Conservation (phyloP, 53 echinoderm and acorn worm genomes). For the Antedon mediterranea region DNA sequence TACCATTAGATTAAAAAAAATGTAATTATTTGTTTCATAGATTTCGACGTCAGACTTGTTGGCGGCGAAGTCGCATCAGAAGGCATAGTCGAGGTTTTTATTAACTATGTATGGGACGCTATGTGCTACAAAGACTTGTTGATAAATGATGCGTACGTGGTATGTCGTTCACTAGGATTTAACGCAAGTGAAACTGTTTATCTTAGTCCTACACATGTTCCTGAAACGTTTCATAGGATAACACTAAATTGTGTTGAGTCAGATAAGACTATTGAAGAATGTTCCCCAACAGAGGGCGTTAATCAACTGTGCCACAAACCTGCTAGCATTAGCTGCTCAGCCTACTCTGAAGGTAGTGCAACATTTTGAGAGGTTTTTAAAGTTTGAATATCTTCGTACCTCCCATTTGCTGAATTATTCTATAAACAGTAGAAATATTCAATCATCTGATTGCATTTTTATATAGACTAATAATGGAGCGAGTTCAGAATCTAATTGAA, state of each 20-base stretch:
- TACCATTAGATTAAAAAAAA: too few species aligned
- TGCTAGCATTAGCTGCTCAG: background rate
- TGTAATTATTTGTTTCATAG: too few species aligned
- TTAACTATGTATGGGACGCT: background rate
- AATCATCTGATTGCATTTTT: too few species aligned
- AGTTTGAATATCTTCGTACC: too few species aligned
- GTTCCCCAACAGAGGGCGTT: background rate
- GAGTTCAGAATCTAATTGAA: too few species aligned
- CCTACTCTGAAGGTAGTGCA: background rate
- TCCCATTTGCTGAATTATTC: too few species aligned
- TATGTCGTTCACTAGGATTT: background rate
- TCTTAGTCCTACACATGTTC: background rate
- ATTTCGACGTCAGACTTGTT: background rate
- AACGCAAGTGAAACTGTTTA: background rate
- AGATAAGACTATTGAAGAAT: background rate
- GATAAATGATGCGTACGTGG: background rate
- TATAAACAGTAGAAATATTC: too few species aligned
- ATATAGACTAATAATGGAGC: too few species aligned
- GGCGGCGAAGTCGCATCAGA: background rate
- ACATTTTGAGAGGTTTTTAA: too few species aligned
- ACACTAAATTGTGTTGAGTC: background rate
- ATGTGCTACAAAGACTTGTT: background rate
- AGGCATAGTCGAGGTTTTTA: background rate
- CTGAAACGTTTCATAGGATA: background rate
- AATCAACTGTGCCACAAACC: background rate